phyloP scores from a whole-genome alignment of 2,797 vertebrate genomes.

The Chaunax sp. region DNA sequence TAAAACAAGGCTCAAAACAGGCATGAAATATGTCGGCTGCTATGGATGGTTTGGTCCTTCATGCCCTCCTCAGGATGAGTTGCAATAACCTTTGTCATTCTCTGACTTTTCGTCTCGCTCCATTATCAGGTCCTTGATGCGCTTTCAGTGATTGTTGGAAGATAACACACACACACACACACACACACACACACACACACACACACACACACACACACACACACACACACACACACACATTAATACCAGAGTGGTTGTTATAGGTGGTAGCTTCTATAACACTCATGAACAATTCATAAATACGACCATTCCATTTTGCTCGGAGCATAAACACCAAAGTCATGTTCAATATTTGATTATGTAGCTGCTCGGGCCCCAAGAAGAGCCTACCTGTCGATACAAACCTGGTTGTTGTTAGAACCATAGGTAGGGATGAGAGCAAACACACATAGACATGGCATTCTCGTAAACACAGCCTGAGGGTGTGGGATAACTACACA shows the following conservation, averaged over 20 bases:
- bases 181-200: not conserved
- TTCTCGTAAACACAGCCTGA: constrained; percentile 2
- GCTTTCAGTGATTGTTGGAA: too few relatives aligned
- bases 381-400: constrained; percentile 33
- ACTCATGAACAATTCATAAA: constrained; percentile 61
- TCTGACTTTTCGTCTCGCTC: too few relatives aligned
- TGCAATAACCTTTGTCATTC: not conserved
- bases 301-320: constrained; percentile 54
- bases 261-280: constrained; percentile 35
- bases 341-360: constrained; percentile 63
- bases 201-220: not conserved
- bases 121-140: not conserved
- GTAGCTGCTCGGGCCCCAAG: constrained; percentile 16
- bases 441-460: constrained; percentile 15
- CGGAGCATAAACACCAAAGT: constrained; percentile 57
- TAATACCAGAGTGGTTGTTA: not conserved
- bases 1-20: too few relatives aligned
- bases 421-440: constrained; percentile 2
- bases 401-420: constrained; percentile 1
- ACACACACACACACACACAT: not conserved
- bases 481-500: not conserved
- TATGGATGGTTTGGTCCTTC: not conserved
- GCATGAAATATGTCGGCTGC: too few relatives aligned
- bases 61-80: not conserved
- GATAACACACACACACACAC: not conserved